A percentile compares a stretch with the other conserved stretches of the same genome.
phyloP scores from a whole-genome alignment of 2,113 vertebrate genomes.

The Pedetes capensis region DNA sequence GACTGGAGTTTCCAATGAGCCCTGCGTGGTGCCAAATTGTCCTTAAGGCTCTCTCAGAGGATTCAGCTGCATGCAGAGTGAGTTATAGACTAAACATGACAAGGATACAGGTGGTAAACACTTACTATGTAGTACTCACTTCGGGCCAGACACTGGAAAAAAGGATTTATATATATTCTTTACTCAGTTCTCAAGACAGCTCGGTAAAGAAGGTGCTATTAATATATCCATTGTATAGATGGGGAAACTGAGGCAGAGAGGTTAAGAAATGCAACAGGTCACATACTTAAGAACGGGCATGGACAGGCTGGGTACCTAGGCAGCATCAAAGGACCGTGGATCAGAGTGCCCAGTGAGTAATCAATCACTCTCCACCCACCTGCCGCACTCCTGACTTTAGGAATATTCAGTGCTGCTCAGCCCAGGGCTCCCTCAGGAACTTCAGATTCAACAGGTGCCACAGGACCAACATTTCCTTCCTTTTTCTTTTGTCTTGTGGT shows the following conservation, averaged over 20 bases:
- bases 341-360: not conserved
- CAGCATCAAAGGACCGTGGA: not conserved
- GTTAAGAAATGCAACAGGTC: not conserved
- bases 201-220: not conserved
- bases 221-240: not conserved
- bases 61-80: not conserved
- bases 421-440: not conserved
- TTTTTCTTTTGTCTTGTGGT: not conserved
- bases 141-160: not conserved
- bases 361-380: not conserved
- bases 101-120: not conserved
- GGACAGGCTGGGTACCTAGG: not conserved
- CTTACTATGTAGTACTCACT: not conserved
- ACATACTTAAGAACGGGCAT: not conserved
- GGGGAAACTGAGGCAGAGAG: not conserved
- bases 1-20: not conserved
- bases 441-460: not conserved
- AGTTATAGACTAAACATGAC: fast-evolving
- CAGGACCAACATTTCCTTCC: not conserved
- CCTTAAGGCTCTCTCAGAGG: not conserved
- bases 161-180: not conserved
- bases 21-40: no score
- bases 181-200: not conserved
- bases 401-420: not conserved
- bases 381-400: not conserved